Percentiles rank a stretch among this genome's conserved stretches.
Evolutionary conservation across 2,113 vertebrate genomes (phyloP).

Genomic region (Lontra canadensis): DNA sequence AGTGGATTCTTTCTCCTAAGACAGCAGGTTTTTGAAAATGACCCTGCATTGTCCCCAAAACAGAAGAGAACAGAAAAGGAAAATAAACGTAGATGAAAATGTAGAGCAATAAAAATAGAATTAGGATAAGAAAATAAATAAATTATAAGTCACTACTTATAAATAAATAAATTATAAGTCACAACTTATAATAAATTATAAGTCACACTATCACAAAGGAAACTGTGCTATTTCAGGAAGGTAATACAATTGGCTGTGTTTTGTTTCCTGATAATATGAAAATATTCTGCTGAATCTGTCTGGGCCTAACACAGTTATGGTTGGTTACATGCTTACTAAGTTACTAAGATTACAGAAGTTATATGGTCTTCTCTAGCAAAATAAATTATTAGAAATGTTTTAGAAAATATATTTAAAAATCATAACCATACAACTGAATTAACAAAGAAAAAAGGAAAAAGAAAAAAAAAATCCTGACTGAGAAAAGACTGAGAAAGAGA

Average conservation of each 20-base stretch:
- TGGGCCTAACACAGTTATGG: not conserved
- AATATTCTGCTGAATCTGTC: not conserved
- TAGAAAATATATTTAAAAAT: conserved; percentile 3
- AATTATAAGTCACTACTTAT: not conserved
- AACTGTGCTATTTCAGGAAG: not conserved
- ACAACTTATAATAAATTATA: not conserved
- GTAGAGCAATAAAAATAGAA: conserved; percentile 16
- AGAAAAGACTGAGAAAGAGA: not conserved
- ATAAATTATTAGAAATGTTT: not conserved
- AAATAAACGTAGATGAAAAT: not conserved
- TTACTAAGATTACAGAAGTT: not conserved
- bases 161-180: not conserved
- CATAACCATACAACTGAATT: not conserved
- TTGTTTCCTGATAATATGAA: not conserved
- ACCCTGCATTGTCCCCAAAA: not conserved
- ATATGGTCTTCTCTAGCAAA: not conserved
- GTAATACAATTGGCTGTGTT: not conserved
- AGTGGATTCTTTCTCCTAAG: not conserved
- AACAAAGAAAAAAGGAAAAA: not conserved
- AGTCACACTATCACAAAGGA: not conserved
- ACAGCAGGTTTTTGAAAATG: not conserved
- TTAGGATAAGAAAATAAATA: not conserved
- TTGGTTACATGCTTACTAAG: not conserved
- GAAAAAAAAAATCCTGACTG: not conserved
- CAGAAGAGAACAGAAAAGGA: not conserved